These are phyloP conservation scores for Archaeoteleia sp. DNA, from an alignment of 2,888 invertebrate genomes.

Conservation along the genomic window DNA sequence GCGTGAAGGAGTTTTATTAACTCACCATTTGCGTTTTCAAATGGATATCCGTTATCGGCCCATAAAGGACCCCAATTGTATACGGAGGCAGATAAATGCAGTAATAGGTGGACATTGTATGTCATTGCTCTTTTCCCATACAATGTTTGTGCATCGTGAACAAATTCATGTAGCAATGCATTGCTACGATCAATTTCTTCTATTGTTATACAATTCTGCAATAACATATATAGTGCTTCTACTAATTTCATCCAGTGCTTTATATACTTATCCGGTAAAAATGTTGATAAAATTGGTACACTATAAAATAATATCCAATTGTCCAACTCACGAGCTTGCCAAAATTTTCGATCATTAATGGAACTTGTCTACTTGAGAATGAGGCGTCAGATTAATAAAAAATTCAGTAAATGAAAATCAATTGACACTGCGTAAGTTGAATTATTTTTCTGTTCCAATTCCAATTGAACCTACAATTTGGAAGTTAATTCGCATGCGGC, in stretches of 20 bases:
- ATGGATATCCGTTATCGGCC: constrained; percentile 54
- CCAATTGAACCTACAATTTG: no score
- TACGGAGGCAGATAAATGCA: constrained; percentile 50
- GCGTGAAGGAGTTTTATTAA: constrained; percentile 52
- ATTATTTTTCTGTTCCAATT: no score
- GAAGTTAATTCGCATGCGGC: no score
- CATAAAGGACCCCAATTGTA: constrained; percentile 58
- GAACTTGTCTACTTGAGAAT: constrained; percentile 35
- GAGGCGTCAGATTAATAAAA: no score
- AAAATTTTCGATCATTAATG: constrained; percentile 32
- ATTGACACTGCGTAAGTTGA: no score
- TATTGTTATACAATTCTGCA: constrained; percentile 36
- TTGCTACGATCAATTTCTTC: constrained; percentile 40
- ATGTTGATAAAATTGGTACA: constrained; percentile 52
- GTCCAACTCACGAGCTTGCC: constrained; percentile 54
- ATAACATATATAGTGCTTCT: constrained; percentile 38
- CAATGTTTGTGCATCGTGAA: constrained; percentile 35
- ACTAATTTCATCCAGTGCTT: constrained; percentile 56
- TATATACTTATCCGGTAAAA: constrained; percentile 35
- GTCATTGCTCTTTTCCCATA: constrained; percentile 46
- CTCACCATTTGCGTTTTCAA: constrained; percentile 55
- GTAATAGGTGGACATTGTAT: constrained; percentile 56
- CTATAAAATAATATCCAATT: constrained; percentile 52
- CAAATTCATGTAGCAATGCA: constrained; percentile 50
- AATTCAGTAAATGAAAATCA: no score